Conservation (phyloP, 2,797 vertebrate species). For the Catharus ustulatus region DNA sequence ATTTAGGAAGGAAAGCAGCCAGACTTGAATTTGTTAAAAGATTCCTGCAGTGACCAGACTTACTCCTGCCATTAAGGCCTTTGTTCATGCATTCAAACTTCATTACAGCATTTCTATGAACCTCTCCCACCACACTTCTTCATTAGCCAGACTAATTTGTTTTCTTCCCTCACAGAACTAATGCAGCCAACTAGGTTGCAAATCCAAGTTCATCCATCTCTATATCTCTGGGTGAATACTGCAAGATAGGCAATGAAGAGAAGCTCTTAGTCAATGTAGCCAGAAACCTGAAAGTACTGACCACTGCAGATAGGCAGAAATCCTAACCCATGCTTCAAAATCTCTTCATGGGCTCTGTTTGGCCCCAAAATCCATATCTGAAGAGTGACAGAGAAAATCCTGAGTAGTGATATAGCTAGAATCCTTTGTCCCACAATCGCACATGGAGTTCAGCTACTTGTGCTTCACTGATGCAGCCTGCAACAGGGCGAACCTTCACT, state of each 20-base stretch:
- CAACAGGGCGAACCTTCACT: neutral
- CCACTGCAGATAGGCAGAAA: neutral
- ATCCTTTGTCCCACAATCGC: neutral
- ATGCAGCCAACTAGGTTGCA: neutral
- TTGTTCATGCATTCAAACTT: neutral
- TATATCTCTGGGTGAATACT: fast-evolving
- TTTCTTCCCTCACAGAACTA: neutral
- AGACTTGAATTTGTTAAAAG: neutral
- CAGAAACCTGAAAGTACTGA: neutral
- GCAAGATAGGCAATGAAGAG: neutral
- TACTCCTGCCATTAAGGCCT: neutral
- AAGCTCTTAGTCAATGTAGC: neutral
- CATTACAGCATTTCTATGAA: neutral
- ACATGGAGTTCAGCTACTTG: neutral
- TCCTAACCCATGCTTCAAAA: neutral
- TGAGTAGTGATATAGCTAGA: neutral
- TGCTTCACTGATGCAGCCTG: neutral
- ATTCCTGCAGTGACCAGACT: neutral
- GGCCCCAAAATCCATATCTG: neutral
- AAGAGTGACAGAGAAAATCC: neutral
- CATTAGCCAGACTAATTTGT: neutral
- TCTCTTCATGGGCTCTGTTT: neutral
- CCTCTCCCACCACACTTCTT: neutral
- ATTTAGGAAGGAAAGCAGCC: neutral
- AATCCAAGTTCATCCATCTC: neutral